Evolutionary conservation across 1,140 invertebrate species (phyloP).

Genomic region (Lasaia peninsularis): DNA sequence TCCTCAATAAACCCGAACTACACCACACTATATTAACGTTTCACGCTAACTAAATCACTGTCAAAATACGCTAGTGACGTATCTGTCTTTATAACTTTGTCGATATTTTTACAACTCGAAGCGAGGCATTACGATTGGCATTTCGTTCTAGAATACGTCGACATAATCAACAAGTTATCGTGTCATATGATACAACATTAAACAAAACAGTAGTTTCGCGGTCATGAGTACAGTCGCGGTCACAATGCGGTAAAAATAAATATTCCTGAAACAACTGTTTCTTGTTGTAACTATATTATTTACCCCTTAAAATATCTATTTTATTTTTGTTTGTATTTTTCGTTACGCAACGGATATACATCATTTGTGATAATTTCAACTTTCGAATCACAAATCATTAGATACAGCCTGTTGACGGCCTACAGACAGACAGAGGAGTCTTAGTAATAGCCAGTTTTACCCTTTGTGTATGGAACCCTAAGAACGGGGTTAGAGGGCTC

Average conservation of each 20-base stretch:
- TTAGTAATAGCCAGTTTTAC: too few relatives aligned
- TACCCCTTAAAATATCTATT: too few relatives aligned
- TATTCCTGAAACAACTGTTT: not conserved
- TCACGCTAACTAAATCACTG: slow-evolving; percentile 9
- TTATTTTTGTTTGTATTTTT: too few relatives aligned
- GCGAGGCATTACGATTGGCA: slow-evolving; percentile 3
- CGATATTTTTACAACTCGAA: slow-evolving; percentile 5
- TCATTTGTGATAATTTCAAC: too few relatives aligned
- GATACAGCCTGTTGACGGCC: too few relatives aligned
- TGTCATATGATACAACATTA: slow-evolving; percentile 10
- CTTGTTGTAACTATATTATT: too few relatives aligned
- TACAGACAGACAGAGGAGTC: too few relatives aligned
- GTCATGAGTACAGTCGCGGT: not conserved
- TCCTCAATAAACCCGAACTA: slow-evolving; percentile 3
- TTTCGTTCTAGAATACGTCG: slow-evolving; percentile 11
- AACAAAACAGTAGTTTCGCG: slow-evolving; percentile 9
- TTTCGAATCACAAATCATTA: too few relatives aligned
- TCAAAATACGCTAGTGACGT: slow-evolving; percentile 9
- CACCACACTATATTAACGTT: not conserved
- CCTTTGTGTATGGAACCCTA: too few relatives aligned
- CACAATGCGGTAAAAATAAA: not conserved
- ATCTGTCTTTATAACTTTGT: not conserved
- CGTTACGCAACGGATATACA: too few relatives aligned
- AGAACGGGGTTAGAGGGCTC: too few relatives aligned
- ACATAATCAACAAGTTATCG: slow-evolving; percentile 8